Percentiles rank a stretch among this genome's conserved stretches.
phyloP scores from a whole-genome alignment of 2,113 vertebrate species.

The Pampusana beccarii region DNA sequence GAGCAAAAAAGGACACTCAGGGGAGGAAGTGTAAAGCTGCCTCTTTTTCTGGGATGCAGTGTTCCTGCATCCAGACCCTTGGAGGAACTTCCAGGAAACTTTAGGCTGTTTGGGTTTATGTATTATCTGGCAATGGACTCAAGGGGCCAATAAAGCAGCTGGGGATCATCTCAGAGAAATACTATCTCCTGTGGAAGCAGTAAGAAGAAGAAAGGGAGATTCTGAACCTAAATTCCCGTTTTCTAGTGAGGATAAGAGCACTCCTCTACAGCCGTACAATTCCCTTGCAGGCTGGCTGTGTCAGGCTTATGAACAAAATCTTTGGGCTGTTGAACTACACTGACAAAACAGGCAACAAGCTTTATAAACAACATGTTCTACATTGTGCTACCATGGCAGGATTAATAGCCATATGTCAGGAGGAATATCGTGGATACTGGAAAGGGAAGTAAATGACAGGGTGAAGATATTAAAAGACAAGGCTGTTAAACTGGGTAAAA shows the following conservation, averaged over 20 bases:
- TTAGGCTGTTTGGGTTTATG: constrained; percentile 42
- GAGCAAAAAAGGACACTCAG: background rate
- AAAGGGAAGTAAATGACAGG: background rate
- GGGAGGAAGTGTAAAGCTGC: constrained; percentile 39
- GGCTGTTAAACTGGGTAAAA: background rate
- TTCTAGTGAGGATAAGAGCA: background rate
- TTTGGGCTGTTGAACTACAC: background rate
- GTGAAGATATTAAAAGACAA: background rate
- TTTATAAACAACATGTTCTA: background rate
- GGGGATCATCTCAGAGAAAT: constrained; percentile 48
- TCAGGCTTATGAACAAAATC: background rate
- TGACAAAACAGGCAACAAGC: background rate
- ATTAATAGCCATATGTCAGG: background rate
- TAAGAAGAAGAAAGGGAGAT: constrained; percentile 5
- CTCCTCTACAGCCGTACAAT: background rate
- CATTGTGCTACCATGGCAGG: background rate
- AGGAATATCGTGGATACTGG: background rate
- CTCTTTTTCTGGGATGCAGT: constrained; percentile 30
- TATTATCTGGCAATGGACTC: constrained; percentile 32
- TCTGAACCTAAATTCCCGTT: background rate
- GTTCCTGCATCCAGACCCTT: constrained; percentile 24
- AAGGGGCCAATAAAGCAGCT: constrained; percentile 16
- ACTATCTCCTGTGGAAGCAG: constrained; percentile 17
- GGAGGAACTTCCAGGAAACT: constrained; percentile 42
- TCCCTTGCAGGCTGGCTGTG: background rate